Conservation (phyloP, 2,113 vertebrate genomes). For the Jacana jacana region DNA sequence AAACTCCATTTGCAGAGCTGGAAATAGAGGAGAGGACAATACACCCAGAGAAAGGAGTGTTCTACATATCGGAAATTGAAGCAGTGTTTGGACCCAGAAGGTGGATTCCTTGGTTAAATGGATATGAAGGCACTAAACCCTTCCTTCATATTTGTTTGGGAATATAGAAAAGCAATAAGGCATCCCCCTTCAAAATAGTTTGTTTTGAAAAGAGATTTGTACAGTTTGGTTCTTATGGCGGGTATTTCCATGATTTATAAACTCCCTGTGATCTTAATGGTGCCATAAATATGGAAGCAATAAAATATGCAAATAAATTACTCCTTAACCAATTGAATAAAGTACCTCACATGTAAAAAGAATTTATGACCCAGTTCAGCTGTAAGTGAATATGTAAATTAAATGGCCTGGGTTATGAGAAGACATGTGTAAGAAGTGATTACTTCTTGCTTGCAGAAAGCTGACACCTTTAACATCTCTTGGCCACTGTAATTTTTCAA, state of each 20-base stretch:
- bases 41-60: background rate
- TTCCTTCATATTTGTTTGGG: background rate
- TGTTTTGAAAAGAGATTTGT: background rate
- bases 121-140: background rate
- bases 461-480: background rate
- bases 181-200: background rate
- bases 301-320: constrained; percentile 20
- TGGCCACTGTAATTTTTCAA: background rate
- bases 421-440: background rate
- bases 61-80: background rate
- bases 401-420: background rate
- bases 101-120: background rate
- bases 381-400: constrained; percentile 14
- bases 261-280: background rate
- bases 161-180: background rate
- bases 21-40: background rate
- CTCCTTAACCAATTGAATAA: background rate
- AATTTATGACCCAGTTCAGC: background rate
- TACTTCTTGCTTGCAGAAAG: background rate
- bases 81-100: accelerated
- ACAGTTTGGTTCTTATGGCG: background rate
- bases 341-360: background rate
- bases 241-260: background rate
- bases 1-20: background rate
- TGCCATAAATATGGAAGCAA: background rate